Evolutionary conservation across 2,113 vertebrate genomes (phyloP).

Genomic region (Barnardius zonarius): DNA sequence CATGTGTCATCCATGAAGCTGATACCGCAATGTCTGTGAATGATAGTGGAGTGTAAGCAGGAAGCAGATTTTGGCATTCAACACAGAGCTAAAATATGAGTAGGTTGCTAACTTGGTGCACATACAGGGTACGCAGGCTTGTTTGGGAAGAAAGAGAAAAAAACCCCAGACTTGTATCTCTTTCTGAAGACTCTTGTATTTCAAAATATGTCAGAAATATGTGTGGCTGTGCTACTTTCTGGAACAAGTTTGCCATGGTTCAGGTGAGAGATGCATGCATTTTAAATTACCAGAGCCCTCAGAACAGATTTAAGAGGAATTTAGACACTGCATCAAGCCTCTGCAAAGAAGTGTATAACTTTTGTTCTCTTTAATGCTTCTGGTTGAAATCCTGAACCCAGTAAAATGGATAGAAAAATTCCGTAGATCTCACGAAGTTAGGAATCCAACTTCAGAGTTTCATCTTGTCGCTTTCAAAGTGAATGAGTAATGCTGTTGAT

Average conservation of each 20-base stretch:
- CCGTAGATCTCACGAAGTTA: not conserved
- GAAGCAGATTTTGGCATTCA: not conserved
- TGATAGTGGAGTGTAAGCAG: not conserved
- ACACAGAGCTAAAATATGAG: not conserved
- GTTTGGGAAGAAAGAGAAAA: rapidly evolving
- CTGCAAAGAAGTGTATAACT: not conserved
- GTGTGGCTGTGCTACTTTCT: not conserved
- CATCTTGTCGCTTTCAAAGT: not conserved
- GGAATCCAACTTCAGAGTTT: not conserved
- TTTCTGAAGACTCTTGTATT: not conserved
- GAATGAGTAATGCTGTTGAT: not conserved
- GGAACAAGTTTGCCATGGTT: not conserved
- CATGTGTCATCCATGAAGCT: not conserved
- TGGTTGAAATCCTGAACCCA: not conserved
- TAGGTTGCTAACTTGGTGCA: not conserved
- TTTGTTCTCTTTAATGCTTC: not conserved
- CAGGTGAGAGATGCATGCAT: not conserved
- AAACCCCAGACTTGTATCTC: not conserved
- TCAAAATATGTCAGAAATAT: not conserved
- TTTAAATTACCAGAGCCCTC: not conserved
- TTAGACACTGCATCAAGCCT: not conserved
- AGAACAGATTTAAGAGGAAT: not conserved
- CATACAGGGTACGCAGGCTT: not conserved
- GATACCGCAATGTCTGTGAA: not conserved
- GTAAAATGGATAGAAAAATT: not conserved